Evolutionary conservation across 2,113 vertebrate genomes (phyloP), one percentile per base, ranked within the genome.

Genomic region (Chamaea fasciata): DNA sequence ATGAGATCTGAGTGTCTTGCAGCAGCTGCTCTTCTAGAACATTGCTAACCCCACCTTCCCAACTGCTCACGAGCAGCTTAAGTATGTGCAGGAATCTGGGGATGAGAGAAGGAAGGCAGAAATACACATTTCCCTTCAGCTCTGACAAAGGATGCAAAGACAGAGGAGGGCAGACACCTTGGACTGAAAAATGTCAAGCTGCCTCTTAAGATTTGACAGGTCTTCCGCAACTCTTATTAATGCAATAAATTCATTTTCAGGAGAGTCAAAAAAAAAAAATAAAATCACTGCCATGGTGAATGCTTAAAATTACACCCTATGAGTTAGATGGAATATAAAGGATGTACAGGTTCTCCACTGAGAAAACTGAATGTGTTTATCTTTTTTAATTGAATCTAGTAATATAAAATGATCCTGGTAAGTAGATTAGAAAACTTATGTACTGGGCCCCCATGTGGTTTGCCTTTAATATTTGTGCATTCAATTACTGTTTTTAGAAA

Each of bases 361-460:
- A 96, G 88, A 95, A 95, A 97, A 65, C 64, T 24, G 84, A 95
- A 80, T 79, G 56, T 70, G 95, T 96, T 97, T 96, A 88, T 96
- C 94, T 95, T 95, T 96, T 98, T 95, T 97, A 97, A 98, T 98
- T 97, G 91, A 95, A 89, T 69, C 94, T 94, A 95, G 87, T 56
- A 64, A 94, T 96, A 86, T 74, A 95, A 94, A 95, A 94, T 96
- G 73, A 96, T 97, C 68, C 88, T 84, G 91, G 96, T 97, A 98
- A 98, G 95, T 93, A 97, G 96, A 98, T 98, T 98, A 98, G 94
- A 97, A 97, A 87, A 95, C 70, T 85, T 89, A 96, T 33, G 12
- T 82, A 78, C 65, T 95, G 83, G 78, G 63, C 76, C 87, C 77
- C 65, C 91, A 81, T 77, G 93, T 56, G 47, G 92, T 78, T 97